Percentiles rank a stretch among this genome's conserved stretches.
Conservation (phyloP, 2,888 invertebrate genomes). For the Zelleria hepariella region DNA sequence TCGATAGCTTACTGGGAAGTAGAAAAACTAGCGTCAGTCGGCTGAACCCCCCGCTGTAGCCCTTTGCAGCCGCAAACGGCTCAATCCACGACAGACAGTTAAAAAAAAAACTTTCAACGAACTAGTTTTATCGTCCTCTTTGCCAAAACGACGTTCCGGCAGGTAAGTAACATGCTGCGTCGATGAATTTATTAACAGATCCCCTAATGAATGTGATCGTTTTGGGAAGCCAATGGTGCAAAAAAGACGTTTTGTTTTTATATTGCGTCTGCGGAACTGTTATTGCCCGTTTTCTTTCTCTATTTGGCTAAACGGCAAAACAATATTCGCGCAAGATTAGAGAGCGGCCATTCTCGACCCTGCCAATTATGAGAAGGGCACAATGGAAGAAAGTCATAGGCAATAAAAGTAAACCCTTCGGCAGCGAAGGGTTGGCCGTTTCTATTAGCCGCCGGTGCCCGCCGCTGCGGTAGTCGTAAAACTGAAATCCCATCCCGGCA, state of each 20-base stretch:
- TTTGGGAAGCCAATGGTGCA: neutral
- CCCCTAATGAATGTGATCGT: neutral
- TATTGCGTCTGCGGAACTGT: neutral
- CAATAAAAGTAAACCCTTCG: slow-evolving; percentile 68
- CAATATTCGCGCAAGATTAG: slow-evolving; percentile 7
- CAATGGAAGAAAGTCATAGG: slow-evolving; percentile 56
- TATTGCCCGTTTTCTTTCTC: neutral
- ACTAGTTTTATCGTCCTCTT: slow-evolving; percentile 18
- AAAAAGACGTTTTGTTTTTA: no score
- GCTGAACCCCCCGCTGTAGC: slow-evolving; percentile 50
- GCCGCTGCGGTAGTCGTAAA: slow-evolving; percentile 38
- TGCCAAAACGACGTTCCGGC: slow-evolving; percentile 30
- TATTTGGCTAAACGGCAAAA: neutral
- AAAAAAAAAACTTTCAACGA: slow-evolving; percentile 27
- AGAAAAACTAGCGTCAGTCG: slow-evolving; percentile 31
- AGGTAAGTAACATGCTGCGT: slow-evolving; percentile 45
- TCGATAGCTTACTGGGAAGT: slow-evolving; percentile 51
- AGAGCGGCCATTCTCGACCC: slow-evolving; percentile 26
- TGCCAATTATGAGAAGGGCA: slow-evolving; percentile 60
- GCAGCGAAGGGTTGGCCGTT: slow-evolving; percentile 63
- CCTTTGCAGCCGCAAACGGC: slow-evolving; percentile 63
- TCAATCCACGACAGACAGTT: slow-evolving; percentile 42
- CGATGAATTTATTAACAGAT: slow-evolving; percentile 28
- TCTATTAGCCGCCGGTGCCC: slow-evolving; percentile 50
- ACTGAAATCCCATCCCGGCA: slow-evolving; percentile 29